These are phyloP conservation scores for Galago senegalensis DNA, from an alignment of 2,797 vertebrate species.

Conservation along the genomic window DNA sequence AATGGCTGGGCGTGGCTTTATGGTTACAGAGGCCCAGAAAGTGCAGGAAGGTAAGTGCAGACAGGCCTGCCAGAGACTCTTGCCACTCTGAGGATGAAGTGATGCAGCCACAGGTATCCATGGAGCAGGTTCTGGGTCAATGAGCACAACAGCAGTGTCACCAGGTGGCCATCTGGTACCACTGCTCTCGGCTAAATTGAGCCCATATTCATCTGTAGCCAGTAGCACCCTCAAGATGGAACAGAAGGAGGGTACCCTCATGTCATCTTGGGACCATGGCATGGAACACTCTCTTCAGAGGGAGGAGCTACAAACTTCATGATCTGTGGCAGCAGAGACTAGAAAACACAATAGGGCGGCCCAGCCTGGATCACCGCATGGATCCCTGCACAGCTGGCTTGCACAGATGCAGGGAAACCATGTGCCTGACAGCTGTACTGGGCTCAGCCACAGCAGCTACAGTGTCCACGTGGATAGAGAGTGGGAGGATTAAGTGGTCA, in stretches of 20 bases:
- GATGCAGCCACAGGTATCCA: background rate
- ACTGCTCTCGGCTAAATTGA: background rate
- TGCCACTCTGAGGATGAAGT: background rate
- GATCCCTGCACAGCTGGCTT: background rate
- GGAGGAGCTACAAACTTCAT: background rate
- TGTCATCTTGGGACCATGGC: background rate
- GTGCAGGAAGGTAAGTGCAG: background rate
- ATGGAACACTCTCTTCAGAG: background rate
- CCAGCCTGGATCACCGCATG: accelerated
- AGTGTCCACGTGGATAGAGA: background rate
- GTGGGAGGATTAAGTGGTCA: background rate
- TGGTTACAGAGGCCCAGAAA: background rate
- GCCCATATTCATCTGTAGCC: background rate
- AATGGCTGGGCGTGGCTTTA: background rate
- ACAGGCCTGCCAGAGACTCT: background rate
- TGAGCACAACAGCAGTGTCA: too few species aligned
- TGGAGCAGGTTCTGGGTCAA: background rate
- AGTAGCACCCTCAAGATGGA: background rate
- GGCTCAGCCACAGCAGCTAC: accelerated
- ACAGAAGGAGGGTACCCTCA: background rate
- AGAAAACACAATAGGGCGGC: background rate
- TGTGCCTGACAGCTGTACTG: background rate
- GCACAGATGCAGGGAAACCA: background rate
- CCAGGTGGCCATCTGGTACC: background rate
- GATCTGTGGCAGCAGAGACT: background rate